Conservation (phyloP, 2,113 vertebrate genomes). For the Ranitomeya variabilis region DNA sequence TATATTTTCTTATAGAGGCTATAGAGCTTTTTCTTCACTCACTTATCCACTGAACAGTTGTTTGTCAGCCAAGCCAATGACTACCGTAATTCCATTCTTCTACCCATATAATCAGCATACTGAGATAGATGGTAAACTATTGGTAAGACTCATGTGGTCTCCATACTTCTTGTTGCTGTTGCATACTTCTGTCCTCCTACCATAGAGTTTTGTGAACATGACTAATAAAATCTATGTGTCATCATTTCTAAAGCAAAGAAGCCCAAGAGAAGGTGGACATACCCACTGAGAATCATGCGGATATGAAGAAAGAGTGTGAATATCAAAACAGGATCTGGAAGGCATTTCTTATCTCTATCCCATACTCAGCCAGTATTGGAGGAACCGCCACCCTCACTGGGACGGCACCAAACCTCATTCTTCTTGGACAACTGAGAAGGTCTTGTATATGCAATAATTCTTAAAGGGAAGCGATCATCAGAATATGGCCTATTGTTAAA, state of each 20-base stretch:
- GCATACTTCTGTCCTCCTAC: not conserved
- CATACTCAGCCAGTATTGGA: conserved; percentile 92
- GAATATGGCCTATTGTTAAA: not conserved
- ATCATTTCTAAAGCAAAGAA: conserved; percentile 74
- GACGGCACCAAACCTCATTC: conserved; percentile 93
- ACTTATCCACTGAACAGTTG: no score
- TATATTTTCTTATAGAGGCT: no score
- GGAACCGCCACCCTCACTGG: conserved; percentile 93
- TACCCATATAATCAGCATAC: no score
- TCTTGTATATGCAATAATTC: conserved; percentile 50
- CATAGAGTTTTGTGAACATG: not conserved
- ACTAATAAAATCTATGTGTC: conserved; percentile 30
- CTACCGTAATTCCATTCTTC: no score
- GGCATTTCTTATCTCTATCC: conserved; percentile 94
- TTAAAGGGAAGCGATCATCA: not conserved
- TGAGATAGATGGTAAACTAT: no score
- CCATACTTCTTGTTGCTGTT: no score
- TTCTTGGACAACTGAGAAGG: conserved; percentile 94
- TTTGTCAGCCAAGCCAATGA: no score
- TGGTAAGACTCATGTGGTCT: no score
- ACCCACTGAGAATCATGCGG: conserved; percentile 64
- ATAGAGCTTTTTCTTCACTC: no score
- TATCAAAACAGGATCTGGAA: conserved; percentile 91
- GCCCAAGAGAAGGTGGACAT: conserved; percentile 71
- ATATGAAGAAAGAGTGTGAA: conserved; percentile 77